Percentiles rank a stretch among this genome's conserved stretches.
Conservation (phyloP, 1,140 invertebrate genomes). For the Pseudomyrmex gracilis region DNA sequence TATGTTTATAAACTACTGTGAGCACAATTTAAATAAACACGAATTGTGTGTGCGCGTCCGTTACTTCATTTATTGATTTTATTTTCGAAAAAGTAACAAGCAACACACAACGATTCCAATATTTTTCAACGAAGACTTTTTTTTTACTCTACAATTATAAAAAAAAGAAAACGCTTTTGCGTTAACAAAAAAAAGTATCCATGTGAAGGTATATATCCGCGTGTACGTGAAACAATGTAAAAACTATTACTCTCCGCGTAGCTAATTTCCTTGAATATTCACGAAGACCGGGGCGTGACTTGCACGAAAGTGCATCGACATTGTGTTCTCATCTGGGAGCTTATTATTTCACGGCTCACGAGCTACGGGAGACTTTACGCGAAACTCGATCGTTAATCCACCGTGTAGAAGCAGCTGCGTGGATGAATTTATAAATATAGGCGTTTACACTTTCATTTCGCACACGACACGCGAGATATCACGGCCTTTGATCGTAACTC, state of each 20-base stretch:
- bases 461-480: constrained; percentile 64
- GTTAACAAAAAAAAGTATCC: no score
- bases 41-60: background rate
- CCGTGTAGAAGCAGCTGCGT: constrained; percentile 48
- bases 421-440: constrained; percentile 62
- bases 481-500: constrained; percentile 64
- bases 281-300: background rate
- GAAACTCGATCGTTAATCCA: constrained; percentile 71
- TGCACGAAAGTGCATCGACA: background rate
- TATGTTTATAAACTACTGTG: constrained; percentile 4
- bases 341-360: constrained; percentile 40
- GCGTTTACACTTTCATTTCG: constrained; percentile 61
- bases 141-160: no score
- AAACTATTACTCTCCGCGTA: background rate
- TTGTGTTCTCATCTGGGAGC: constrained; percentile 3
- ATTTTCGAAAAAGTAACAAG: no score
- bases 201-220: no score
- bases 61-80: background rate
- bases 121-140: no score
- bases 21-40: background rate
- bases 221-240: no score
- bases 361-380: constrained; percentile 61
- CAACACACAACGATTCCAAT: no score
- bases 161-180: no score
- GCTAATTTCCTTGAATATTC: background rate